Evolutionary conservation across 2,113 vertebrate genomes (phyloP).

Genomic region (Percopsis transmontana): DNA sequence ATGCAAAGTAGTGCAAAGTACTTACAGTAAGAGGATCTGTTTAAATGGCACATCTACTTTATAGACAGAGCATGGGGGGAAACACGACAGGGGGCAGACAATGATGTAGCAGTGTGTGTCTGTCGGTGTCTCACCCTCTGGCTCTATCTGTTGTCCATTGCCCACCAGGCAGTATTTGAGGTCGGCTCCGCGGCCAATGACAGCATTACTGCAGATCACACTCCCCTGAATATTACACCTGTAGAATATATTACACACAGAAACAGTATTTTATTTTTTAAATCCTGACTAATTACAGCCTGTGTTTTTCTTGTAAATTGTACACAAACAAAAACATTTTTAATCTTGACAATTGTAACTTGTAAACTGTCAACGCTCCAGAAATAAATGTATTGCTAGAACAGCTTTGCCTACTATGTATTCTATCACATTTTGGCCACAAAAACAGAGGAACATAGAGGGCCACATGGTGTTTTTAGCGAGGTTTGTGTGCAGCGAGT

Average conservation of each 20-base stretch:
- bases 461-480: neutral
- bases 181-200: constrained; percentile 91
- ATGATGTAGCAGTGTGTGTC: constrained; percentile 9
- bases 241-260: constrained; percentile 42
- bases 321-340: neutral
- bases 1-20: neutral
- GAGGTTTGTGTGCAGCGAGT: neutral
- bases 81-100: neutral
- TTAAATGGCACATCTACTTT: neutral
- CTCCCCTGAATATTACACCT: constrained; percentile 93
- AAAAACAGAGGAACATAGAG: too few species aligned
- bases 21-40: neutral
- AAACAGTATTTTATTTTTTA: neutral
- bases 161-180: constrained; percentile 95
- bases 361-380: too few species aligned
- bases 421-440: neutral
- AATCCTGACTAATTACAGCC: neutral
- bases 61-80: neutral
- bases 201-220: constrained; percentile 90
- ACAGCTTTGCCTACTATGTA: neutral
- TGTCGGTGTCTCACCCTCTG: constrained; percentile 83
- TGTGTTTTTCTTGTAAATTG: neutral
- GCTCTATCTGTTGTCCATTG: constrained; percentile 84
- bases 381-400: constrained; percentile 40
- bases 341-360: neutral